Base-by-base conservation (phyloP, 2,113 vertebrate genomes). In the Pogona vitticeps region DNA sequence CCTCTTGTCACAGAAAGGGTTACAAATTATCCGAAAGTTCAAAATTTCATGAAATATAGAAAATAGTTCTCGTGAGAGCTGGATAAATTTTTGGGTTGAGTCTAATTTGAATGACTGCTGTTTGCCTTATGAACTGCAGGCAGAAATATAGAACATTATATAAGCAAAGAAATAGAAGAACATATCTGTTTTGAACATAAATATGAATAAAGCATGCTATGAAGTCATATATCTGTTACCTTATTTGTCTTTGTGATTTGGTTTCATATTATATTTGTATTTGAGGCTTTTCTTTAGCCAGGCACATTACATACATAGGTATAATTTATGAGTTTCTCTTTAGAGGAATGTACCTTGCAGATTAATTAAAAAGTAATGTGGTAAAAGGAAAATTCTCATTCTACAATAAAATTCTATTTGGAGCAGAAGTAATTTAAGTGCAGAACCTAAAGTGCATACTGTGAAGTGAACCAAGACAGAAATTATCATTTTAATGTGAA, bases 401-500 rank as follows among this genome's bases (percentile, higher is more conserved):
- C 73, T 90, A 63, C 81, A 80, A 63, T 63, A 92, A 93, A 88
- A 76, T 77, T 75, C 23, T 88, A 61, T 93, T 95, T 95, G 81
- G 86, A 86, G 61, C 76, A 91, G 81, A 84, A 82, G 72, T 78
- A 23, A 93, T 95, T 94, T 95, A 91, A 89, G 1, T 90, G 82
- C 91, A 77, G 52, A 92, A 93, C 87, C 87, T 91, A 87, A 93
- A 88, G 85, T 88, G 86, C 70, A 87, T 91, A 81, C 89, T 95
- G 89, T 90, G 91, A 81, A 90, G 72, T 72, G 70, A 72, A 76
- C 86, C 93, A 87, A 94, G 91, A 93, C 88, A 94, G 92, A 95
- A 95, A 94, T 94, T 93, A 96, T 94, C 92, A 92, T 88, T 96
- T 96, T 96, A 96, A 94, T 88, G 88, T 93, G 90, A 80, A 83